Base-by-base conservation (phyloP, 2,113 vertebrate species). In the Sebastes schlegelii region DNA sequence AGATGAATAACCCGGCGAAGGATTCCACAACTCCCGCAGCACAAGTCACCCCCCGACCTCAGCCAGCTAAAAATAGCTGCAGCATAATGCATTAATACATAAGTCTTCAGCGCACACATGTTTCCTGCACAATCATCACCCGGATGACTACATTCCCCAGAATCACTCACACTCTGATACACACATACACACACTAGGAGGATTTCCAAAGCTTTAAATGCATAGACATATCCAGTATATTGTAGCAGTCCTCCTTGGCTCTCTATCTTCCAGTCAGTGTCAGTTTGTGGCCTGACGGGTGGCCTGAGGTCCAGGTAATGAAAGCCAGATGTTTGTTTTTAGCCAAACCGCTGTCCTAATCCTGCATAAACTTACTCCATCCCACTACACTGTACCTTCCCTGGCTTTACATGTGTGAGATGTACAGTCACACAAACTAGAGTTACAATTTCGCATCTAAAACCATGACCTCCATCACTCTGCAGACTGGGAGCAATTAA, bases 41-140 rank as follows among this genome's bases (percentile, higher is more conserved):
- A 79, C 81, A 79, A 46, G 82, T 73, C 83, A 95, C 86, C 93
- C 34, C 79, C 61, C 92, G 89, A 94, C 91, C 91, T 91, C 77
- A n/a, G 86, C 84, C 45, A 77, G 92, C 93, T 92, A 96, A 95
- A 96, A 96, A 97, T 95, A 97, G 92, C 94, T 86, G 86, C 77
- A 7, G 95, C 93, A 87, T 65, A 85, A 46, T 83, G 86, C 86
- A 88, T 78, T 72, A 73, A 87, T 76, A 86, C 78, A 86, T 62
- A 72, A 60, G 68, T 77, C 78, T 43, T 60, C 71, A 78, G 86
- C 77, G 61, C 77, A 63, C 58, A 60, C 63, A 34, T 34, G 43
- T 63, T 91, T 91, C 83, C 89, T 90, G 80, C 77, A 68, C 82
- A 63, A 70, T 86, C 74, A 58, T 74, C 70, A 84, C 69, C 51